phyloP scores from a whole-genome alignment of 2,113 vertebrate species.

The Sigmodon hispidus region DNA sequence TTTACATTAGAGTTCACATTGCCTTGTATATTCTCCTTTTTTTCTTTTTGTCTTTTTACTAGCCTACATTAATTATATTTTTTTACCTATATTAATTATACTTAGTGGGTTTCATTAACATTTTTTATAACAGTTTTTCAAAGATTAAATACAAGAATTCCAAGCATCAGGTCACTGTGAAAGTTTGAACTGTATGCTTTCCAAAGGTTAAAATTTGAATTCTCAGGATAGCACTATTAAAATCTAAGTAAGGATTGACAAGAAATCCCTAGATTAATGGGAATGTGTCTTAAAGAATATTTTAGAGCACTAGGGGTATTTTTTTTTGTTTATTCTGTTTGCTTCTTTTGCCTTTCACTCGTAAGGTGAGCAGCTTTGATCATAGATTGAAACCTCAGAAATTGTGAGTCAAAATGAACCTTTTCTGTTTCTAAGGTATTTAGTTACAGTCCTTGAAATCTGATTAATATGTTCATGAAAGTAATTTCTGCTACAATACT shows the following conservation, averaged over 20 bases:
- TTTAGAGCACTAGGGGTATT: background rate
- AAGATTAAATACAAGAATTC: constrained; percentile 35
- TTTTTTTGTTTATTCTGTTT: background rate
- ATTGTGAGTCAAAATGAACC: background rate
- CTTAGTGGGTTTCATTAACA: background rate
- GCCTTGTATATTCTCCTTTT: background rate
- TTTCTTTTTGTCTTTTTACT: background rate
- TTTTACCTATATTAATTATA: background rate
- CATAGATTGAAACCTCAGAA: background rate
- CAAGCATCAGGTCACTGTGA: background rate
- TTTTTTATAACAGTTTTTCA: background rate
- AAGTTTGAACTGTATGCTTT: background rate
- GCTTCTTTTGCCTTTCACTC: background rate
- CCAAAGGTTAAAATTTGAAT: background rate
- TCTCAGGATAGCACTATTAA: background rate
- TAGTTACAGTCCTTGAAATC: background rate
- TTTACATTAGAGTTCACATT: background rate
- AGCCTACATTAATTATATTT: background rate
- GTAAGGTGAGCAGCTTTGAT: background rate
- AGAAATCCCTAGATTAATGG: background rate
- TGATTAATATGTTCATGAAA: background rate
- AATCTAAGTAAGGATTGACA: background rate
- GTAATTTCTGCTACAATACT: background rate
- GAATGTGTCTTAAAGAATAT: background rate
- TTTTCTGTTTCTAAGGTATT: background rate